Evolutionary conservation across 1,140 invertebrate species (phyloP).

Genomic region (Calliopsis andreniformis): DNA sequence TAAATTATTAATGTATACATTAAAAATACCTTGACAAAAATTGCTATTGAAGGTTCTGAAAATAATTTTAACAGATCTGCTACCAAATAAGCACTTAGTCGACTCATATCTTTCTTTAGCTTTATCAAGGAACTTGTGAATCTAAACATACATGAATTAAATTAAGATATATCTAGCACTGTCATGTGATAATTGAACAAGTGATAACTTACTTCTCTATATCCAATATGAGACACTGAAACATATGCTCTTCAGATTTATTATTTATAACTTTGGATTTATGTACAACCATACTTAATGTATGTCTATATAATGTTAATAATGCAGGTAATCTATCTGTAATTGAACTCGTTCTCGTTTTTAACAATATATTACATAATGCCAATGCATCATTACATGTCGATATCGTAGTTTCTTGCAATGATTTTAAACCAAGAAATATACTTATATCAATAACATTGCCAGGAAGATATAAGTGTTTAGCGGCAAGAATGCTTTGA

Average conservation of each 20-base stretch:
- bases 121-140: constrained; percentile 70
- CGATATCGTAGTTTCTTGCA: constrained; percentile 46
- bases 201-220: constrained; percentile 64
- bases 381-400: constrained; percentile 49
- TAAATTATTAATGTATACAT: constrained; percentile 1
- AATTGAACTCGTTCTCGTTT: constrained; percentile 59
- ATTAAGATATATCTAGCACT: constrained; percentile 9
- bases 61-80: constrained; percentile 78
- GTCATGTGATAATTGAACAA: neutral
- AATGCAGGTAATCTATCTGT: constrained; percentile 67
- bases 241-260: constrained; percentile 45
- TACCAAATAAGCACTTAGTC: constrained; percentile 76
- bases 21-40: constrained; percentile 77
- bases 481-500: constrained; percentile 45
- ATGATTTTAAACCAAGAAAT: constrained; percentile 46
- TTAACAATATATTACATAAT: constrained; percentile 59
- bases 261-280: constrained; percentile 51
- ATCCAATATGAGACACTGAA: constrained; percentile 60
- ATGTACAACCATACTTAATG: constrained; percentile 53
- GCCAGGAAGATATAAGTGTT: constrained; percentile 50
- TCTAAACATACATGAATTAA: constrained; percentile 55
- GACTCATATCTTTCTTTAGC: constrained; percentile 74
- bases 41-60: constrained; percentile 73
- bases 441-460: constrained; percentile 60
- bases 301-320: constrained; percentile 60